phyloP scores from a whole-genome alignment of 2,113 vertebrate genomes.

The Bagarius yarrelli region DNA sequence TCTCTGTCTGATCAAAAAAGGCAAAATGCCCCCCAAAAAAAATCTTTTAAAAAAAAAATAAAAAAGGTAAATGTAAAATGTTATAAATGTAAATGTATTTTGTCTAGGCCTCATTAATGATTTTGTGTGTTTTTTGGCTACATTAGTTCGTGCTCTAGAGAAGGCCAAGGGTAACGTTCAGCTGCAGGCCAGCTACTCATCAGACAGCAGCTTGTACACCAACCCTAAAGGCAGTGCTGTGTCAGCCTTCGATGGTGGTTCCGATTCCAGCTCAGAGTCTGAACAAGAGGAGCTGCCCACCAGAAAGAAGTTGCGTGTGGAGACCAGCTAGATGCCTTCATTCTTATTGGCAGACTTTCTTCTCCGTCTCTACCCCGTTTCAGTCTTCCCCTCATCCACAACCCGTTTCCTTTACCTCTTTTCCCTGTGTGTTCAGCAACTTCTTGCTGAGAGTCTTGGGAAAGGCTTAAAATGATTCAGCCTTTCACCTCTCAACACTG shows the following conservation, averaged over 20 bases:
- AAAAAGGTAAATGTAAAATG: too few relatives aligned
- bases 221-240: constrained; percentile 97
- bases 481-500: constrained; percentile 17
- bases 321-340: constrained; percentile 81
- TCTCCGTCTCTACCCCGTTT: constrained; percentile 34
- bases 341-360: constrained; percentile 28
- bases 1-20: too few relatives aligned
- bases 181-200: constrained; percentile 88
- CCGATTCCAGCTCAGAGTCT: constrained; percentile 93
- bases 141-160: constrained; percentile 92
- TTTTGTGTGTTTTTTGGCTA: neutral
- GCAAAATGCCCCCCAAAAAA: too few relatives aligned
- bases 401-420: constrained; percentile 38
- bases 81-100: too few relatives aligned
- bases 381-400: constrained; percentile 33
- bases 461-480: constrained; percentile 15
- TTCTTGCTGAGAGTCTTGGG: neutral
- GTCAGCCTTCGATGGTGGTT: constrained; percentile 96
- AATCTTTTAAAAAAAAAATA: too few relatives aligned
- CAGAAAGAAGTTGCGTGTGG: constrained; percentile 94
- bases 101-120: neutral
- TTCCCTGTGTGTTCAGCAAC: constrained; percentile 27
- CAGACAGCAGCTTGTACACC: constrained; percentile 97
- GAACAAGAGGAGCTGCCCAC: constrained; percentile 88
- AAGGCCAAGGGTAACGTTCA: constrained; percentile 91